Evolutionary conservation across 2,113 vertebrate species (phyloP).

Genomic region (Siniperca chuatsi): DNA sequence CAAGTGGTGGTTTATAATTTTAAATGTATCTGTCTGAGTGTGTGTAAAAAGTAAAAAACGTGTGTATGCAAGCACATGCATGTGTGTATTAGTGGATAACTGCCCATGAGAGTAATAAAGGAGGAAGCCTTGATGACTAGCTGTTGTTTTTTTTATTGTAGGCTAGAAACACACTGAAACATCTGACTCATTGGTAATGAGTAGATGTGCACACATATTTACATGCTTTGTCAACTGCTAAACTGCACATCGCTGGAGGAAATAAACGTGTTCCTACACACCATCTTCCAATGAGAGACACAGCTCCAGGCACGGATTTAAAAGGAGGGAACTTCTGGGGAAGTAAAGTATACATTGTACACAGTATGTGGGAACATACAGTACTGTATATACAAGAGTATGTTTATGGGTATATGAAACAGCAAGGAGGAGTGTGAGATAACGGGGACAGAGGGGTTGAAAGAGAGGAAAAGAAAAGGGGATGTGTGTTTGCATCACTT

Average conservation of each 20-base stretch:
- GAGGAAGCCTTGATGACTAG: constrained; percentile 19
- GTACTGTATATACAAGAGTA: not conserved
- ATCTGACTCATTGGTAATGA: constrained; percentile 69
- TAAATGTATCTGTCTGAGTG: constrained; percentile 19
- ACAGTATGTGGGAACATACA: not conserved
- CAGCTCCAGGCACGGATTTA: constrained; percentile 27
- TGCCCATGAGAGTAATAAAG: constrained; percentile 14
- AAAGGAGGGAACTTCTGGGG: not conserved
- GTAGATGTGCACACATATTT: constrained; percentile 52
- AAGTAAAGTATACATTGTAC: not conserved
- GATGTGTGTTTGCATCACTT: not conserved
- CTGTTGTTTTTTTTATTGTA: constrained; percentile 32
- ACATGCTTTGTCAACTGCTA: constrained; percentile 46
- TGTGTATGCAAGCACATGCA: not conserved
- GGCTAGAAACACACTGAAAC: constrained; percentile 41
- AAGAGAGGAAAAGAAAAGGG: not conserved
- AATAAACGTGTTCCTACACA: constrained; percentile 61
- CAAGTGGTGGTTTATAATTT: constrained; percentile 47
- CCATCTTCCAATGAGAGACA: constrained; percentile 20
- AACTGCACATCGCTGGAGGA: constrained; percentile 45
- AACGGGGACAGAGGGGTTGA: not conserved
- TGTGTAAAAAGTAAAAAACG: constrained; percentile 17
- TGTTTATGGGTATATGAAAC: not conserved
- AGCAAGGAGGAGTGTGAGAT: not conserved
- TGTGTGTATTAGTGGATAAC: not conserved